Evolutionary conservation across 2,797 vertebrate genomes (phyloP), one percentile per base, ranked within the genome.

Genomic region (Pseudochirops cupreus): DNA sequence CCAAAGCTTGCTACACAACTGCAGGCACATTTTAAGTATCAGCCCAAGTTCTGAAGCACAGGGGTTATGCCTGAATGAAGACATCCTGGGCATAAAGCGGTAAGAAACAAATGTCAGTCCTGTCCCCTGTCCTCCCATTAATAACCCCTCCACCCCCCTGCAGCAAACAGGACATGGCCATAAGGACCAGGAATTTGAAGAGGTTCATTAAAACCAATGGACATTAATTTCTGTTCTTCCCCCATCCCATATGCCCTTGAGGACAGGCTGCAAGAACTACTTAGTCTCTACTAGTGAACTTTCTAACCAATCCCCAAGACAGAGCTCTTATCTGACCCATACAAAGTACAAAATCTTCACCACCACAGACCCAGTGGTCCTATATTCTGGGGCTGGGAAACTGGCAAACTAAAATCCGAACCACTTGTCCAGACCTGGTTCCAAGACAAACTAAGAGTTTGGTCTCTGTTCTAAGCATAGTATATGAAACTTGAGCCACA

Each of bases 371-470:
- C 50, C 90, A 54, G 5, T 21, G 9, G 28, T 55, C 28, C 74
- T 87, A 46, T 50, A 46, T 87, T 93, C 39, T 91, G 57, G n/a
- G 59, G 59, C 82, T 59, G 90, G 92, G 58, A 67, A 33, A 67
- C 54, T 94, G 90, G 82, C n/a, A 94, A 12, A 92, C 93, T 91
- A 31, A 57, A 94, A 28, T 46, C 91, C 58, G 26, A 33, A 12
- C 29, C 92, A 87, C 26, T 90, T 94, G 52, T 94, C 53, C 56
- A 91, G 26, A 57, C 94, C 53, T 92, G 93, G 92, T 58, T 57
- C n/a, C 56, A 89, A 93, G 91, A 46, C 39, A 87, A 0, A 93
- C 28, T 82, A 54, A 82, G 57, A 93, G 95, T 67, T 92, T 54
- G 6, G 50, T 87, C 58, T 59, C 91, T 9, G 52, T 57, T 28